phyloP scores from a whole-genome alignment of 2,113 vertebrate genomes.

The Narcine bancroftii region DNA sequence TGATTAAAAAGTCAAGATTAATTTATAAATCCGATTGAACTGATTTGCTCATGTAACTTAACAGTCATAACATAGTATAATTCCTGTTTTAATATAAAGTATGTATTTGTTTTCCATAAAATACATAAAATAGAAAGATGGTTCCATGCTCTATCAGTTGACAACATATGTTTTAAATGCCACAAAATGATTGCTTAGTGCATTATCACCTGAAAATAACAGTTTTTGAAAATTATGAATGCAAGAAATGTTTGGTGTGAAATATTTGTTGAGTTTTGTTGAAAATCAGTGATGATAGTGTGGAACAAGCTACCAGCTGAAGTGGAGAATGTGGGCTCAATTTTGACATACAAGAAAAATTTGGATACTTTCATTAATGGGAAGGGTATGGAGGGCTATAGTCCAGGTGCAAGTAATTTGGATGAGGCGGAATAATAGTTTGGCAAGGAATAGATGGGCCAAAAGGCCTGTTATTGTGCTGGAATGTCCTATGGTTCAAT shows the following conservation, averaged over 20 bases:
- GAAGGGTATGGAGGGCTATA: too few species aligned
- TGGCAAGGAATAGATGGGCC: too few species aligned
- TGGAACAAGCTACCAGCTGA: too few species aligned
- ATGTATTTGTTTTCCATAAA: neutral
- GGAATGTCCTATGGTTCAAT: too few species aligned
- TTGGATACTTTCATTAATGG: too few species aligned
- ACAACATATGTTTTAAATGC: neutral
- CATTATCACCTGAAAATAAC: neutral
- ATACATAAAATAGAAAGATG: neutral
- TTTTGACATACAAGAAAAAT: too few species aligned
- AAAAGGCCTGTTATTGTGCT: too few species aligned
- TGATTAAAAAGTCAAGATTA: neutral
- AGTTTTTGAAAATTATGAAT: neutral
- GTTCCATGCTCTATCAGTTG: neutral
- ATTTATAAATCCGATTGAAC: neutral
- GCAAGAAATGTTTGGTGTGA: constrained; percentile 6
- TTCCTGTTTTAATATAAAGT: neutral
- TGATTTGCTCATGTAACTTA: neutral
- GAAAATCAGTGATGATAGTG: too few species aligned
- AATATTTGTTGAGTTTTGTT: neutral
- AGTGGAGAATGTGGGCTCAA: too few species aligned
- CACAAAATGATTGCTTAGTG: neutral
- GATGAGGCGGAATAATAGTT: too few species aligned
- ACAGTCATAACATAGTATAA: neutral
- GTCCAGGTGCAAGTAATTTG: too few species aligned